A percentile compares a stretch with the other conserved stretches of the same genome.
Evolutionary conservation across 2,797 vertebrate genomes (phyloP).

Genomic region (Hippoglossus hippoglossus): DNA sequence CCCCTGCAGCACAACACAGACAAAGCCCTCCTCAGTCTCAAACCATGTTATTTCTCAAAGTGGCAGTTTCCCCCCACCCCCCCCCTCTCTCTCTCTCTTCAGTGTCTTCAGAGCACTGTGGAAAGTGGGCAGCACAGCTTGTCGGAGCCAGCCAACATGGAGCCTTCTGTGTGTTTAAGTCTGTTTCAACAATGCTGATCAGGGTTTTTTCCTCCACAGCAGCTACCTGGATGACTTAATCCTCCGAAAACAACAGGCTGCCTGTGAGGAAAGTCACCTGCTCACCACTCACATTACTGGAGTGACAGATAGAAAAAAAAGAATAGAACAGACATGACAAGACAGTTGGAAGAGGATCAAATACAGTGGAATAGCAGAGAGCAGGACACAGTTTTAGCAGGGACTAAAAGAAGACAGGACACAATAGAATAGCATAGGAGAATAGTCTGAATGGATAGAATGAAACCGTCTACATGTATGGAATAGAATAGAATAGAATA

Average conservation of each 20-base stretch:
- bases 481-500: background rate
- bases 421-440: background rate
- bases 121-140: slow-evolving; percentile 20
- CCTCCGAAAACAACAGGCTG: slow-evolving; percentile 18
- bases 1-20: background rate
- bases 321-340: background rate
- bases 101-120: slow-evolving; percentile 25
- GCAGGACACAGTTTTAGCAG: too few relatives aligned
- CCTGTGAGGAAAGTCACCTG: slow-evolving; percentile 15
- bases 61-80: background rate
- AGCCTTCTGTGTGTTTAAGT: slow-evolving; percentile 24
- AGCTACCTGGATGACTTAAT: slow-evolving; percentile 51
- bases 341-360: background rate
- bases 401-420: background rate
- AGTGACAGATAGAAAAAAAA: background rate
- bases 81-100: background rate
- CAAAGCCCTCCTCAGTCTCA: background rate
- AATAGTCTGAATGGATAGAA: too few relatives aligned
- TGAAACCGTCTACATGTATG: background rate
- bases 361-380: too few relatives aligned
- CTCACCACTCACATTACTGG: background rate
- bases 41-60: background rate
- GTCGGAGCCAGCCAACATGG: slow-evolving; percentile 15
- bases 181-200: slow-evolving; percentile 39
- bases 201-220: slow-evolving; percentile 37